These are phyloP conservation scores for Ailurus styani DNA, from an alignment of 2,113 vertebrate genomes.

Conservation along the genomic window DNA sequence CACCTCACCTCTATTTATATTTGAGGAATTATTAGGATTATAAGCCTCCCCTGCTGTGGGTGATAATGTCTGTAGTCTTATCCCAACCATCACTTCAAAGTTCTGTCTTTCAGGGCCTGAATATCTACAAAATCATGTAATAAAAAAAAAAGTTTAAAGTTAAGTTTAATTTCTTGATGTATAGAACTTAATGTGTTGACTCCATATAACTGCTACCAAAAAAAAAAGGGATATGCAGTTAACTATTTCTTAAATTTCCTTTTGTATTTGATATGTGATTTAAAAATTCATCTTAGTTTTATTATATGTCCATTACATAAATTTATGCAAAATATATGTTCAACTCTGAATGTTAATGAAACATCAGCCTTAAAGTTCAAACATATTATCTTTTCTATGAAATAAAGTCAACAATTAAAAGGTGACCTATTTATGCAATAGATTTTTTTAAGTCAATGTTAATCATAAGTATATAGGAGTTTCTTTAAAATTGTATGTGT, in stretches of 20 bases:
- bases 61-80: slow-evolving; percentile 2
- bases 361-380: too few species aligned
- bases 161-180: slow-evolving; percentile 16
- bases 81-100: background rate
- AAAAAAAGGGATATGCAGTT: background rate
- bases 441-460: too few species aligned
- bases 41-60: slow-evolving; percentile 28
- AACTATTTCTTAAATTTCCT: background rate
- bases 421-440: too few species aligned
- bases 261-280: background rate
- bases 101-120: background rate
- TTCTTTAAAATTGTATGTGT: background rate
- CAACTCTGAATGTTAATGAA: background rate
- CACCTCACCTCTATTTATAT: slow-evolving; percentile 1
- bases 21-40: slow-evolving; percentile 52
- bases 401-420: too few species aligned
- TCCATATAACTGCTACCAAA: background rate
- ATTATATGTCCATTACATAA: background rate
- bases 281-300: background rate
- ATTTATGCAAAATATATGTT: background rate
- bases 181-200: background rate
- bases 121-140: background rate
- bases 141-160: background rate
- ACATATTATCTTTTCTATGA: too few species aligned
- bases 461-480: too few species aligned